Evolutionary conservation across 2,113 vertebrate genomes (phyloP).

Genomic region (Myrmophylax atrothorax): DNA sequence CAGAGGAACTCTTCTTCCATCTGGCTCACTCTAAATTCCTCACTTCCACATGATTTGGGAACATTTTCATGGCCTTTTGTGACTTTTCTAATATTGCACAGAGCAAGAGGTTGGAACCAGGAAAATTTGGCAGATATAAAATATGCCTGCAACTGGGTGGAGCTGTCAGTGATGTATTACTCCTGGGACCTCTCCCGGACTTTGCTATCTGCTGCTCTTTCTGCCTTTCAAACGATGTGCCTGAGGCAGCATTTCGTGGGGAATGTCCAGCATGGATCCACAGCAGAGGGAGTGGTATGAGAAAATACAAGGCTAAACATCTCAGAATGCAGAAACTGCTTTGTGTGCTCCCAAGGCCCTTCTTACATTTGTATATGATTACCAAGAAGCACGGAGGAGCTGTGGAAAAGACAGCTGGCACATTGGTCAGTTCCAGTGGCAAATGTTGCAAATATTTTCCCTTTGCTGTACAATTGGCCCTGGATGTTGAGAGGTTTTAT

Average conservation of each 20-base stretch:
- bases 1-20: constrained; percentile 65
- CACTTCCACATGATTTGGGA: constrained; percentile 48
- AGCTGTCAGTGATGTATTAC: not conserved
- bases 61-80: not conserved
- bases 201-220: not conserved
- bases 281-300: not conserved
- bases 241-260: not conserved
- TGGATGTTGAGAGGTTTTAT: not conserved
- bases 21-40: constrained; percentile 65
- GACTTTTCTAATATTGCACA: constrained; percentile 20
- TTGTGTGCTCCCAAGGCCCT: fast-evolving
- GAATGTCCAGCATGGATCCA: not conserved
- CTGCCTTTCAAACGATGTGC: not conserved
- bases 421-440: not conserved
- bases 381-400: not conserved
- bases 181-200: not conserved
- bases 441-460: not conserved
- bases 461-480: not conserved
- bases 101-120: not conserved
- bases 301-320: not conserved
- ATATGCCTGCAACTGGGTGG: not conserved
- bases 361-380: not conserved
- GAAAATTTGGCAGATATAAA: not conserved
- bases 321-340: not conserved
- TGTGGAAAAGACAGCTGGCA: not conserved